Conservation (phyloP, 2,797 vertebrate species). For the Hemitrygon akajei region DNA sequence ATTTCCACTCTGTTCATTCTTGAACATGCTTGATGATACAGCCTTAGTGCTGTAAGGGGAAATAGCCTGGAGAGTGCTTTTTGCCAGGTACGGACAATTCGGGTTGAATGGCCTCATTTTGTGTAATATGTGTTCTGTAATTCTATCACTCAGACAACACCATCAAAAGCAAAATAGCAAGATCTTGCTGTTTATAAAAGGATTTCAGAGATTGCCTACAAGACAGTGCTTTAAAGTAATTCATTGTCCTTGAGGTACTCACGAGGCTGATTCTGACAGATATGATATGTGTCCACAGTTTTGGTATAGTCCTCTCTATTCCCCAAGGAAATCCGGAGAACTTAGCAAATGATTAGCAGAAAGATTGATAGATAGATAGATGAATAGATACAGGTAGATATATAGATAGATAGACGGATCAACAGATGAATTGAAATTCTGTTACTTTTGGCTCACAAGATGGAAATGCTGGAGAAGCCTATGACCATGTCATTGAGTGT, state of each 20-base stretch:
- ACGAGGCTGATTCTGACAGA: background rate
- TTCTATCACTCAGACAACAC: background rate
- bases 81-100: no score
- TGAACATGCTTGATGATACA: no score
- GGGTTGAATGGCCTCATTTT: no score
- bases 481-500: background rate
- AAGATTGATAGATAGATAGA: no score
- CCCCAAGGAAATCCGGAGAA: background rate
- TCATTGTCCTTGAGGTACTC: background rate
- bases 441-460: background rate
- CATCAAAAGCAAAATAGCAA: background rate
- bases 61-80: no score
- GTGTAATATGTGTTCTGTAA: no score
- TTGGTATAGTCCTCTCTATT: background rate
- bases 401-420: no score
- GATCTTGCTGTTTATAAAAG: background rate
- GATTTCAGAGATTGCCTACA: background rate
- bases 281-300: background rate
- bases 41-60: no score
- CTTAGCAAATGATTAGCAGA: background rate
- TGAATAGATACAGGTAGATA: no score
- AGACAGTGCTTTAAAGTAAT: background rate
- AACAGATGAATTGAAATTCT: background rate
- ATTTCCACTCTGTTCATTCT: no score
- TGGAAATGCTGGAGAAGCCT: background rate